Evolutionary conservation across 1,140 invertebrate genomes (phyloP).

Genomic region (Pectinophora gossypiella): DNA sequence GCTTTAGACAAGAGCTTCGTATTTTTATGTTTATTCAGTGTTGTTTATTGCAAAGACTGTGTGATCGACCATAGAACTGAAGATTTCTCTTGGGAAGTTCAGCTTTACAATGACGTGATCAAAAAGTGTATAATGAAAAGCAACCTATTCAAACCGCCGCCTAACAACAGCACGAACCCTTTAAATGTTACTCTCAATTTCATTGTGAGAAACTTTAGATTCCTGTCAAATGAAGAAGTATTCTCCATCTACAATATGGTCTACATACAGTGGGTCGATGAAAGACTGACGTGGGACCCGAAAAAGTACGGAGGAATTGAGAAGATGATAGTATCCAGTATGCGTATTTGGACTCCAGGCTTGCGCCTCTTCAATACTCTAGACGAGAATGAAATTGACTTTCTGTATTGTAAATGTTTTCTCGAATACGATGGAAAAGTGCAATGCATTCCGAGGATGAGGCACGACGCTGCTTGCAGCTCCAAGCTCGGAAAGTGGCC

Average conservation of each 20-base stretch:
- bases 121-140: not conserved
- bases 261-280: not conserved
- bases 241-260: not conserved
- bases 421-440: not conserved
- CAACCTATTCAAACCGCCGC: not conserved
- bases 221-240: not conserved
- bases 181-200: not conserved
- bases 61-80: not conserved
- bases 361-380: not conserved
- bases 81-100: not conserved
- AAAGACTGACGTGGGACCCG: not conserved
- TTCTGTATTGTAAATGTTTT: not conserved
- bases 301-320: not conserved
- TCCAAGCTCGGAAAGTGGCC: not conserved
- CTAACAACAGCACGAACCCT: not conserved
- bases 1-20: too few relatives aligned
- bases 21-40: not conserved
- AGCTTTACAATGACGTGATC: not conserved
- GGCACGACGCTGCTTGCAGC: not conserved
- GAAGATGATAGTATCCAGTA: not conserved
- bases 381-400: not conserved
- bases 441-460: not conserved
- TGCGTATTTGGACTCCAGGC: not conserved
- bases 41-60: not conserved
- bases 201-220: not conserved